Conservation (phyloP, 1,140 invertebrate genomes). For the Aphelenchoides avenae region DNA sequence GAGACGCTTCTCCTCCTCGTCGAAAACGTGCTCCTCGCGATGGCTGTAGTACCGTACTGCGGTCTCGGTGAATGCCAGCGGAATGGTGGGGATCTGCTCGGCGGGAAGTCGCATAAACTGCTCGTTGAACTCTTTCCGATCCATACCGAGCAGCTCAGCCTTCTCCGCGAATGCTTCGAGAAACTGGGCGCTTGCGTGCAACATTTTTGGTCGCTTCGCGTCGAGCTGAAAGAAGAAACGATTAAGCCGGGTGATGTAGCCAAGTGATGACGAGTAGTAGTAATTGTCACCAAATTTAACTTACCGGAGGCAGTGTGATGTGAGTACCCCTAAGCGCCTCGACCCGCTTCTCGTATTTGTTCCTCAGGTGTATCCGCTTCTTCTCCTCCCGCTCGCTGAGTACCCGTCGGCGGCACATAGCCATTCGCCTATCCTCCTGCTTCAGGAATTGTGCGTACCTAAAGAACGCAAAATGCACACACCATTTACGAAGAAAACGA, state of each 20-base stretch:
- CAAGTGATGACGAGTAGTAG: background rate
- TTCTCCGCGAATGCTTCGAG: constrained; percentile 43
- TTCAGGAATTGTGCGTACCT: constrained; percentile 40
- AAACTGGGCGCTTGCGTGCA: constrained; percentile 36
- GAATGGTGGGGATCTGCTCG: constrained; percentile 18
- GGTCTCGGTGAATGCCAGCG: constrained; percentile 32
- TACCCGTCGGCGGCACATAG: constrained; percentile 8
- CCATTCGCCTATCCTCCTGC: constrained; percentile 38
- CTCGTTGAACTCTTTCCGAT: constrained; percentile 24
- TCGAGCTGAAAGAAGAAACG: constrained; percentile 17
- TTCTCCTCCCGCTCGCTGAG: constrained; percentile 35
- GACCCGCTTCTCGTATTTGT: constrained; percentile 18
- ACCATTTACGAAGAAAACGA: constrained; percentile 10
- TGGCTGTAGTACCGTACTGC: constrained; percentile 24
- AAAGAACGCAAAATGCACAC: constrained; percentile 13
- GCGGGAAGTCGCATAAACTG: constrained; percentile 25
- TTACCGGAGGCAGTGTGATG: constrained; percentile 3
- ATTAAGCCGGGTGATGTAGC: background rate
- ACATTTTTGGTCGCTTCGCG: constrained; percentile 27
- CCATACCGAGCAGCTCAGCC: constrained; percentile 37
- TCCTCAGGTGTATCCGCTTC: constrained; percentile 15
- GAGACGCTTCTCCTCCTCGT: constrained; percentile 26
- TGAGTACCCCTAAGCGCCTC: background rate
- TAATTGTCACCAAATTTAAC: constrained; percentile 1
- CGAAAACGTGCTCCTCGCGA: constrained; percentile 25